phyloP scores from a whole-genome alignment of 37 sponge, comb jelly and placozoan species.

The Aplysina aerophoba region DNA sequence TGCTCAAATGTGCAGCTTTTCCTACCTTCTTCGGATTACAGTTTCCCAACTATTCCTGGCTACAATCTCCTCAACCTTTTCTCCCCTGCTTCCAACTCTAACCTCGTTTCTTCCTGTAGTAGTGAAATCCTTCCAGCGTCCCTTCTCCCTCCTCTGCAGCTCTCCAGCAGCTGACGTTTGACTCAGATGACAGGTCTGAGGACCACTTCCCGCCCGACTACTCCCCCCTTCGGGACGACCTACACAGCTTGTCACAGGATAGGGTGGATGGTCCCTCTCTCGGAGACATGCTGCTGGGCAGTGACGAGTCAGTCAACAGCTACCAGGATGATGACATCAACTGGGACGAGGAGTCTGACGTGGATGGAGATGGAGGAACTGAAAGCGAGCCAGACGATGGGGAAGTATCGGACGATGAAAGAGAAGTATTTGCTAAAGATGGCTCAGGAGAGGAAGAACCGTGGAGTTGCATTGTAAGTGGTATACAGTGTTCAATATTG shows the following conservation, averaged over 20 bases:
- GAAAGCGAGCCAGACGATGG: background rate
- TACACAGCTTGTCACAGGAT: background rate
- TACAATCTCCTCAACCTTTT: too few relatives aligned
- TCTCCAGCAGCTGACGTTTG: too few relatives aligned
- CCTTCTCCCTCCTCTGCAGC: background rate
- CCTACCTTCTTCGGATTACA: background rate
- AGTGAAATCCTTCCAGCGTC: too few relatives aligned
- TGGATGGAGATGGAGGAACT: background rate
- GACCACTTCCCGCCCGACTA: background rate
- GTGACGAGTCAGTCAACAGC: background rate
- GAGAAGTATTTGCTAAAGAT: too few relatives aligned
- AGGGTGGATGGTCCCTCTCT: background rate
- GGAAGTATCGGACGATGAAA: too few relatives aligned
- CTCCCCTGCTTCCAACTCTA: too few relatives aligned
- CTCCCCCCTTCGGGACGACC: background rate
- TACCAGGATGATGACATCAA: background rate
- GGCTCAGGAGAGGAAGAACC: too few relatives aligned
- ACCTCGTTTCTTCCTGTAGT: too few relatives aligned
- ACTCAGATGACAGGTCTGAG: background rate
- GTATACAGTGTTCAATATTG: too few relatives aligned
- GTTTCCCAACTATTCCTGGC: too few relatives aligned
- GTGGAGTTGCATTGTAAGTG: too few relatives aligned
- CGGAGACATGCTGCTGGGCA: background rate
- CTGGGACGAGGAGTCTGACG: conserved; percentile 28
- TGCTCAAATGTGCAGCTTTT: background rate